These are phyloP conservation scores for Sceloporus tristichus DNA, from an alignment of 2,113 vertebrate genomes.

Conservation along the genomic window DNA sequence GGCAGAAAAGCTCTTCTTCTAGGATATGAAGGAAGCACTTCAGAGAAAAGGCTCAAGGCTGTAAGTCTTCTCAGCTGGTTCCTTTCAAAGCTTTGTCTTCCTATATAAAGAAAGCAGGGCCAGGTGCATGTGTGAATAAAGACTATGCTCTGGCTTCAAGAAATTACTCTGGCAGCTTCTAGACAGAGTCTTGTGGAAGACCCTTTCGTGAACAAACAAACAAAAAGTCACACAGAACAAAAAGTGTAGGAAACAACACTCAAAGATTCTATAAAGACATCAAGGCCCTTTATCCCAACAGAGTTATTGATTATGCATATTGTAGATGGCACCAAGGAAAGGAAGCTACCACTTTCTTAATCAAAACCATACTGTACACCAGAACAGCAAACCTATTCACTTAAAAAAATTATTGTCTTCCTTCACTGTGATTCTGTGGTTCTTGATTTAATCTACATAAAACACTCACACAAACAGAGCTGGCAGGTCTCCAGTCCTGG, in stretches of 20 bases:
- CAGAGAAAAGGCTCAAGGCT: neutral
- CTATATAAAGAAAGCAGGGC: fast-evolving
- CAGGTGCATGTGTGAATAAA: neutral
- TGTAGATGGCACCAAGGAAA: neutral
- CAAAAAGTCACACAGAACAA: neutral
- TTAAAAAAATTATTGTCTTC: neutral
- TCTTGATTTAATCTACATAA: neutral
- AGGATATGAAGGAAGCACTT: neutral
- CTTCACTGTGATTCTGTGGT: neutral
- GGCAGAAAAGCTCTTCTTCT: neutral
- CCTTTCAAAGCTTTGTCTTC: neutral
- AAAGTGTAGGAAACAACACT: neutral
- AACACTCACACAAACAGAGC: neutral
- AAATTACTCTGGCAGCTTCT: neutral
- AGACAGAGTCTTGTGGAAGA: neutral
- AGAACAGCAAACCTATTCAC: neutral
- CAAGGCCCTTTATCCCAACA: neutral
- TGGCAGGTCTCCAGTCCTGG: neutral
- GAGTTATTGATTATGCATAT: neutral
- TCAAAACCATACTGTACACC: neutral
- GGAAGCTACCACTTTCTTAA: neutral
- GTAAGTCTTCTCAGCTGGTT: neutral
- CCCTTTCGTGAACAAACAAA: neutral
- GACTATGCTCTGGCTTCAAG: neutral
- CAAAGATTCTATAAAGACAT: neutral